Conservation (phyloP, 2,113 vertebrate genomes). For the Sander lucioperca region DNA sequence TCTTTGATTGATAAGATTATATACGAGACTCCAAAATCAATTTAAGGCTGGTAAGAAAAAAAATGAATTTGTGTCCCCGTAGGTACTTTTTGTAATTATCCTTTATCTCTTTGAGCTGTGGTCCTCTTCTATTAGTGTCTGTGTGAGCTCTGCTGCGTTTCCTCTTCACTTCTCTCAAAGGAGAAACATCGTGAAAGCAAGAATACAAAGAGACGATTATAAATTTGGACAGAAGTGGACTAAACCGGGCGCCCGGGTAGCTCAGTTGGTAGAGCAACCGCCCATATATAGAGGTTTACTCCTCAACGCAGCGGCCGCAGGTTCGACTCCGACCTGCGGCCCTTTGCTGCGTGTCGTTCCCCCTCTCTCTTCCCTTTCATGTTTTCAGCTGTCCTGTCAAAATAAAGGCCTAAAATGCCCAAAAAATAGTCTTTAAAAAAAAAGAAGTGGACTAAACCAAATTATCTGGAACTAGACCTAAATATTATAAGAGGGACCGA, state of each 20-base stretch:
- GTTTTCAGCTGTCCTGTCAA: too few relatives aligned
- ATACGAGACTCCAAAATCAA: constrained; percentile 24
- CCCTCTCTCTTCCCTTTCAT: too few relatives aligned
- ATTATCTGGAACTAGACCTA: constrained; percentile 1
- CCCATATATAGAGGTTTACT: too few relatives aligned
- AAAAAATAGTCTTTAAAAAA: too few relatives aligned
- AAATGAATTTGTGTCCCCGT: constrained; percentile 25
- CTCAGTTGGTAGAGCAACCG: too few relatives aligned
- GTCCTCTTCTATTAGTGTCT: constrained; percentile 16
- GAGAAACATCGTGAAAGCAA: too few relatives aligned
- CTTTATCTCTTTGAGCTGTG: constrained; percentile 41
- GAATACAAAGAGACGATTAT: constrained; percentile 20
- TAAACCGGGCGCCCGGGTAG: too few relatives aligned
- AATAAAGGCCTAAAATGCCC: too few relatives aligned
- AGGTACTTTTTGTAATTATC: constrained; percentile 46
- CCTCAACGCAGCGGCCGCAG: too few relatives aligned
- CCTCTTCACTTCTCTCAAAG: not conserved
- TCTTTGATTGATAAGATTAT: constrained; percentile 32
- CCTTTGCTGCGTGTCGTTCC: too few relatives aligned
- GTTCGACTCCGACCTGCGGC: too few relatives aligned
- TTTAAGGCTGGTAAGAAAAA: constrained; percentile 10
- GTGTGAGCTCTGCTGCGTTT: not conserved
- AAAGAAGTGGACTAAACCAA: constrained; percentile 9
- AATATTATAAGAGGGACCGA: not conserved
- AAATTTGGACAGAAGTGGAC: constrained; percentile 16